phyloP scores from a whole-genome alignment of 1,140 invertebrate genomes.

The Parasteatoda tepidariorum region DNA sequence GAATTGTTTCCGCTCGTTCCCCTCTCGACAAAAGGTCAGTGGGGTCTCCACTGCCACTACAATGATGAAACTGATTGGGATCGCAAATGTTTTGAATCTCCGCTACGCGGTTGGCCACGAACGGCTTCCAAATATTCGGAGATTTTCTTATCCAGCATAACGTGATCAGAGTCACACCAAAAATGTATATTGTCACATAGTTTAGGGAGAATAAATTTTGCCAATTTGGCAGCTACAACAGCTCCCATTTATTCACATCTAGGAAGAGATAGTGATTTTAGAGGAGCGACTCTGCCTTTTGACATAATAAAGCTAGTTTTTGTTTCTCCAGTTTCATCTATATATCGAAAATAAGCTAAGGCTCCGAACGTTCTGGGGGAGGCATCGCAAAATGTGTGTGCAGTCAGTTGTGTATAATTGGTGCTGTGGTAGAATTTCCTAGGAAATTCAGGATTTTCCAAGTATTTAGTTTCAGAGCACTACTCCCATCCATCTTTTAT shows the following conservation, averaged over 20 bases:
- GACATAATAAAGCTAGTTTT: background rate
- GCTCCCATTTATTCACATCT: too few species aligned
- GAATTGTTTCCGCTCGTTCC: background rate
- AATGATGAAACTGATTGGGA: background rate
- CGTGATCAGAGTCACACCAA: background rate
- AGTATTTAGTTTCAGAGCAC: too few species aligned
- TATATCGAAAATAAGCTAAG: background rate
- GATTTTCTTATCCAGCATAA: background rate
- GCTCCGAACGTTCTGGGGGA: background rate
- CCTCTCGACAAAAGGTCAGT: background rate
- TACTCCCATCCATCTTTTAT: background rate
- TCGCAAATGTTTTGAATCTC: background rate
- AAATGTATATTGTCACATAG: background rate
- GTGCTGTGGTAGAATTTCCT: background rate
- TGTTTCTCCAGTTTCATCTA: background rate
- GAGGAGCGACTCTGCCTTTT: too few species aligned
- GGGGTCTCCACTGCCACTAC: background rate
- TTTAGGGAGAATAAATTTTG: too few species aligned
- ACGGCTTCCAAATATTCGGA: slow-evolving; percentile 1
- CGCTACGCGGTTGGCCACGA: slow-evolving; percentile 1
- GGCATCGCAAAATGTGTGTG: background rate
- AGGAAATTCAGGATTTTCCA: background rate
- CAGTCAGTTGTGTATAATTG: background rate
- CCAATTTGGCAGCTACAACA: too few species aligned
- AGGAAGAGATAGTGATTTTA: too few species aligned